Conservation (phyloP, 2,888 invertebrate genomes). For the Drosophila anomelani region DNA sequence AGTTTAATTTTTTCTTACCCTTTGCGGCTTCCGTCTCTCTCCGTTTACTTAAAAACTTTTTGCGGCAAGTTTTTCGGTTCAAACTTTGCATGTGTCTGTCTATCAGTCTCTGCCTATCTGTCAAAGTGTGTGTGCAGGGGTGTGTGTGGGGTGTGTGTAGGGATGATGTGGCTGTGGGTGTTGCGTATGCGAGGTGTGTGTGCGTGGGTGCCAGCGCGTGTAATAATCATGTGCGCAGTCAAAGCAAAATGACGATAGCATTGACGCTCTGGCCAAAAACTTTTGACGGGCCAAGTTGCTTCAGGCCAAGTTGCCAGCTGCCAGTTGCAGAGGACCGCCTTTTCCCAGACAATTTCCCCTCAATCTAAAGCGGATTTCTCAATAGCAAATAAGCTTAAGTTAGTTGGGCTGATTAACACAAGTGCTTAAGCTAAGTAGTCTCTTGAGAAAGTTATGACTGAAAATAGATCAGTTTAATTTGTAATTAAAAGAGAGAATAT, state of each 20-base stretch:
- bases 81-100: conserved; percentile 52
- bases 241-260: conserved; percentile 54
- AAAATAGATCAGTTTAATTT: neutral
- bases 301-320: conserved; percentile 43
- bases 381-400: conserved; percentile 14
- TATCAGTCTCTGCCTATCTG: conserved; percentile 23
- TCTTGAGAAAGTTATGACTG: neutral
- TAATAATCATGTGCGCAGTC: conserved; percentile 54
- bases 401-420: conserved; percentile 19
- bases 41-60: conserved; percentile 56
- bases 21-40: conserved; percentile 31
- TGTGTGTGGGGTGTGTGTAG: neutral
- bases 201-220: conserved; percentile 22
- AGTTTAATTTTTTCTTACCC: conserved; percentile 46
- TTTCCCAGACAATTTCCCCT: conserved; percentile 10
- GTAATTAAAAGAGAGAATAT: neutral
- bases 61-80: conserved; percentile 47
- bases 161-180: neutral
- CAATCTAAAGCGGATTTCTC: conserved; percentile 13
- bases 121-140: neutral
- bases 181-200: conserved; percentile 5
- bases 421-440: neutral
- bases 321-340: conserved; percentile 31
- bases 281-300: conserved; percentile 51
- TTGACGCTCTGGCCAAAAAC: conserved; percentile 46